phyloP scores from a whole-genome alignment of 2,797 vertebrate genomes.

The Sebastiscus albofasciatus region DNA sequence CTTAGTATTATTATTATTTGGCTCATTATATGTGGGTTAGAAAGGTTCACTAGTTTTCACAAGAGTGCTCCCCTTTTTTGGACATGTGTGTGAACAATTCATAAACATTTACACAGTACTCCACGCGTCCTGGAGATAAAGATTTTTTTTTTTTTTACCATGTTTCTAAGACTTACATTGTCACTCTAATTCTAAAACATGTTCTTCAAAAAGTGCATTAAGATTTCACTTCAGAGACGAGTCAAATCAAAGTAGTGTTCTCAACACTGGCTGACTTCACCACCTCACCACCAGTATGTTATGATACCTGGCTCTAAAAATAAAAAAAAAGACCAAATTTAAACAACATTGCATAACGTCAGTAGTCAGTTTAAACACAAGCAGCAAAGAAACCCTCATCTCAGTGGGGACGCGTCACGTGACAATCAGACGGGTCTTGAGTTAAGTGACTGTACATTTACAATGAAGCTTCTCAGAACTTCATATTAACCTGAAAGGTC shows the following conservation, averaged over 20 bases:
- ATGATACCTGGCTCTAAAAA: conserved; percentile 40
- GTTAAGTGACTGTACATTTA: conserved; percentile 68
- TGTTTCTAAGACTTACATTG: conserved; percentile 57
- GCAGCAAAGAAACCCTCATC: conserved; percentile 51
- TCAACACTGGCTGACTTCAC: conserved; percentile 40
- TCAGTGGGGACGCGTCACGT: conserved; percentile 39
- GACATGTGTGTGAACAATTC: conserved; percentile 50
- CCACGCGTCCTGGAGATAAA: conserved; percentile 53
- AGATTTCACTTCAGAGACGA: conserved; percentile 70
- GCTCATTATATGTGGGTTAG: conserved; percentile 56
- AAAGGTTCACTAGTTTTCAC: conserved; percentile 47
- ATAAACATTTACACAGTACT: conserved; percentile 61
- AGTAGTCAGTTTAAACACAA: conserved; percentile 63
- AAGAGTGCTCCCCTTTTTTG: conserved; percentile 49
- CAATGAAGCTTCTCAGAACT: conserved; percentile 57
- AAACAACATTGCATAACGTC: conserved; percentile 52
- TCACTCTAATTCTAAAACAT: conserved; percentile 74
- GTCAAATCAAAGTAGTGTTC: conserved; percentile 70
- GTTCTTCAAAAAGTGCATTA: conserved; percentile 81
- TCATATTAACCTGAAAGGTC: conserved; percentile 69
- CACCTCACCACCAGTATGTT: conserved; percentile 36
- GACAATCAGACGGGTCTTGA: conserved; percentile 53
- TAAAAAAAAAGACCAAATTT: neutral
- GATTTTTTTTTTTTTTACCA: conserved; percentile 14
- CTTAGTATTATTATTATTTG: conserved; percentile 45